Conservation (phyloP, 2,888 invertebrate species). For the Polydrusus cervinus region DNA sequence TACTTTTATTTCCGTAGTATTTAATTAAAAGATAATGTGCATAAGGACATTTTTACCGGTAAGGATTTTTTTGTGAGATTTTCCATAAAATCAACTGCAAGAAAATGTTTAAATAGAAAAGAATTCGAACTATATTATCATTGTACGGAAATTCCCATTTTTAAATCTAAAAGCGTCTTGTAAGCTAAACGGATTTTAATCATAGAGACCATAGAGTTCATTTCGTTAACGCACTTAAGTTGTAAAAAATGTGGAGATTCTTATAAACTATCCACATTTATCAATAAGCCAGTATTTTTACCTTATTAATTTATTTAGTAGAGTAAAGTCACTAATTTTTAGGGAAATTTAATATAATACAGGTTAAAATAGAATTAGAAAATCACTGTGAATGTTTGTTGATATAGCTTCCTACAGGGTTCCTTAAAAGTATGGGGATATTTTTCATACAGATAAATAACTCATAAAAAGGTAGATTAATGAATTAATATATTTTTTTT, state of each 20-base stretch:
- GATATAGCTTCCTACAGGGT: constrained; percentile 49
- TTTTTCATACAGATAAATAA: not conserved
- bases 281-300: constrained; percentile 70
- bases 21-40: too few relatives aligned
- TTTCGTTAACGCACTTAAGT: constrained; percentile 26
- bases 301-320: constrained; percentile 61
- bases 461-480: too few relatives aligned
- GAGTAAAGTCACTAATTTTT: constrained; percentile 69
- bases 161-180: not conserved
- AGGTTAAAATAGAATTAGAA: constrained; percentile 62
- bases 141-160: not conserved
- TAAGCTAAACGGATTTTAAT: constrained; percentile 20
- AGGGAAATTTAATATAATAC: constrained; percentile 68
- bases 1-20: too few relatives aligned
- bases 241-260: constrained; percentile 13
- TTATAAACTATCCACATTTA: constrained; percentile 43
- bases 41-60: too few relatives aligned
- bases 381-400: constrained; percentile 61
- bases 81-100: constrained; percentile 8
- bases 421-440: not conserved
- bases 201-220: constrained; percentile 13
- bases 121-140: not conserved
- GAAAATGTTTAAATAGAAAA: not conserved
- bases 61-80: not conserved
- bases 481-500: too few relatives aligned